phyloP scores from a whole-genome alignment of 2,113 vertebrate species.

The Channa argus region DNA sequence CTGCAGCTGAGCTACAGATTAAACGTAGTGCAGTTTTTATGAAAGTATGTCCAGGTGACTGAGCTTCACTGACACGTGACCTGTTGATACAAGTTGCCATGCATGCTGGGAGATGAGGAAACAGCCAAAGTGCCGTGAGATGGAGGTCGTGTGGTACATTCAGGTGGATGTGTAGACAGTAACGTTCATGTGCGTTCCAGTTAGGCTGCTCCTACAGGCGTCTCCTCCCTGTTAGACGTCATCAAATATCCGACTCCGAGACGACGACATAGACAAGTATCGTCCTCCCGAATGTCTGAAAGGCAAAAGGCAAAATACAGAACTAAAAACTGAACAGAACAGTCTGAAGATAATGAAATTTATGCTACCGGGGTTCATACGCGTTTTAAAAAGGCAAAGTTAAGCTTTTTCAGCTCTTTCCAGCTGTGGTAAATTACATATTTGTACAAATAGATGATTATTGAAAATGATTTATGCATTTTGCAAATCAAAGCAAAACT shows the following conservation, averaged over 20 bases:
- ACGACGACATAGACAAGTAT: slow-evolving; percentile 93
- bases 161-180: slow-evolving; percentile 24
- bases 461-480: too few species aligned
- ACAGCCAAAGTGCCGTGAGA: not conserved
- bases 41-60: not conserved
- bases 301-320: not conserved
- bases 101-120: slow-evolving; percentile 19
- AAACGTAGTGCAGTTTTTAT: not conserved
- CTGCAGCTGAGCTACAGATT: not conserved
- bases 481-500: too few species aligned
- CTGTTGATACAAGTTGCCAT: not conserved
- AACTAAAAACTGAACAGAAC: too few species aligned
- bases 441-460: too few species aligned
- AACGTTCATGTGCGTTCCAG: not conserved
- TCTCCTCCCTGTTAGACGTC: slow-evolving; percentile 83
- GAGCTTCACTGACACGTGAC: not conserved
- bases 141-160: slow-evolving; percentile 47
- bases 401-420: too few species aligned
- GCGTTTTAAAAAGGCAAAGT: too few species aligned
- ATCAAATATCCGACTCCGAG: slow-evolving; percentile 93
- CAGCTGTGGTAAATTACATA: too few species aligned
- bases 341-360: too few species aligned
- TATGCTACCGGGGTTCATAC: too few species aligned
- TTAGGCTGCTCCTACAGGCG: not conserved
- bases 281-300: slow-evolving; percentile 90